Base-by-base conservation (phyloP, 2,797 vertebrate species). In the Centroberyx gerrardi region DNA sequence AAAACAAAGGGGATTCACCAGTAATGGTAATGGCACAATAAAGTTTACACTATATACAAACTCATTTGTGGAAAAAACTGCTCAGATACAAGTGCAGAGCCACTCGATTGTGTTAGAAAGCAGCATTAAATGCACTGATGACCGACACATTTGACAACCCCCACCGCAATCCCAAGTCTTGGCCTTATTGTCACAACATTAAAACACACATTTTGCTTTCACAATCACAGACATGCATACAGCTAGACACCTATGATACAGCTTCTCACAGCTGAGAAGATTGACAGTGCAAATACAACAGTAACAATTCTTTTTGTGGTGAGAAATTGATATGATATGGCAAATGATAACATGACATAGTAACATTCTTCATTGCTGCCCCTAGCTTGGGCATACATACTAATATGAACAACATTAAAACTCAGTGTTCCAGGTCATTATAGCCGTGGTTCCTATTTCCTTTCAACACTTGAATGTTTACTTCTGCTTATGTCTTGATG, bases 221-320 rank as follows among this genome's bases (percentile, higher is more conserved):
- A 71, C 28, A 61, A 73, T 81, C 29, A 68, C 49, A 74, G 53
- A 62, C 73, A 72, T 56, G 73, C 72, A 81, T 46, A 81, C 70
- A 15, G 18, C 63, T 74, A 14, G 0, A 74, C 31, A 54, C 6
- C 29, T n/a, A 42, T 52, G 18, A 71, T 12, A 40, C 27, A 27
- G 13, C 56, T 55, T 69, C 44, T 48, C 22, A 53, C 42, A 68
- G 22, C 17, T 36, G 38, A 48, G 28, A 46, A 36, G 40, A 55
- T 49, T 28, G n/a, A 51, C 61, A 22, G 71, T 29, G 44, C 29
- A 56, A 46, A 72, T 33, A 44, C 28, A 44, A 46, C 38, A 62
- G 13, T 18, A 27, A 13, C 38, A 17, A 40, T 40, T 40, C 36
- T 6, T 72, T 48, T 31, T 63, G 14, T n/a, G 51, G 46, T 51